Base-by-base conservation (phyloP, 2,888 invertebrate species). In the Tiphia femorata region DNA sequence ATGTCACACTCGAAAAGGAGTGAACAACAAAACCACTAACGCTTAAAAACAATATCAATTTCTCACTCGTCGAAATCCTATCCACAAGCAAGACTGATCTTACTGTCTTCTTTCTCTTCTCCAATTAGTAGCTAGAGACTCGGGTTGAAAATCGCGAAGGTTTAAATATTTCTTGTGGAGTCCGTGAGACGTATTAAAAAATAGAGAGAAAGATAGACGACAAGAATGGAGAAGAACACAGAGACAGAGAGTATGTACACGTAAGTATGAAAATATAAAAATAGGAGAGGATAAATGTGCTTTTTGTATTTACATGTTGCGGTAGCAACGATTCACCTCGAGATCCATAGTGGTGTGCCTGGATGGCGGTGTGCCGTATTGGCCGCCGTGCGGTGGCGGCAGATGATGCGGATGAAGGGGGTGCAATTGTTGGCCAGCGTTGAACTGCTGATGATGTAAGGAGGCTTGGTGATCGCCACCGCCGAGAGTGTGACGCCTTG, bases 401-500 rank as follows among this genome's bases (percentile, higher is more conserved):
- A 89, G 77, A 76, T 88, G 86, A 76, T 87, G 81, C 65, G 81
- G 85, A 75, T 91, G 82, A 49, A 81, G 75, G 61, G 81, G 77
- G 62, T 81, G 82, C 55, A 81, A 71, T 53, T 78, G 73, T 58
- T 79, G 80, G 20, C 59, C 65, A 33, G 79, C 62, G 71, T 77
- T 80, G 68, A 80, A 81, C 68, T 78, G 87, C 71, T 89, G 82
- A 75, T 88, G 86, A 76, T 87, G 81, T 60, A 81, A 84, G 72
- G 90, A 90, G 14, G 92, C 86, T 77, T 92, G 91, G 76, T 93
- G 92, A 72, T 86, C 86, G 56, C 44, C 91, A 25, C 48, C 91
- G 20, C 92, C 91, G 58, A 94, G 88, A 4, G 94, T 94, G 82
- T 94, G 94, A 14, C 94, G 88, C 10, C 94, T 88, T 3, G 93